Evolutionary conservation across 1,140 invertebrate genomes (phyloP), one percentile per base, ranked within the genome.

Genomic region (Cyclina sinensis): DNA sequence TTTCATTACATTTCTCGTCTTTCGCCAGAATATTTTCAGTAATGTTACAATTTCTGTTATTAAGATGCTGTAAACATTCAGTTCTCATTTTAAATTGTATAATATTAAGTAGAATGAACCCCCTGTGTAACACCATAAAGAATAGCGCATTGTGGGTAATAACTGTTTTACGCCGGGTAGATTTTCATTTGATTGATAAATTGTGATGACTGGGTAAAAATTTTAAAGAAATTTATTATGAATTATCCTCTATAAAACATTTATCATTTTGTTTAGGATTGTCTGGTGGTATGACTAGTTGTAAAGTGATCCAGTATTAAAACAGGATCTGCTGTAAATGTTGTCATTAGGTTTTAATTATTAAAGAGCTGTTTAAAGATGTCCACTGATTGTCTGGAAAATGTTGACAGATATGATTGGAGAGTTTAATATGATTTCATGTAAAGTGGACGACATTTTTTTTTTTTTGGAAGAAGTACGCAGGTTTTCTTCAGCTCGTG

Each of bases 141-240:
- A 62, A 62, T 39, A 70, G 21, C 4, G 16, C 37, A 70, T 70
- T 37, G 30, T 5, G 11, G 32, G 65, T 37, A 16, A 37, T 70
- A 14, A 37, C 7, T 35, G 32, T 35, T 70, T 70, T 70, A 37
- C 21, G 21, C 37, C 65, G 65, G 65, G 65, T 70, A 70, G 65
- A 70, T 70, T 65, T 62, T 70, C 65, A 70, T 12, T 11, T 70
- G 65, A 70, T 70, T 70, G 65, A 70, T 70, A 70, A 70, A 70
- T 70, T 30, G n/a, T 70, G 65, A 70, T 70, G 65, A 70, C 65
- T 27, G 5, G 27, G 65, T 70, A 39, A 37, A 70, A 37, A 4
- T 70, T 65, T 70, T 70, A 27, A 70, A 7, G 65, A 70, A 70
- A 70, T 70, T 37, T 70, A 27, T 39, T 21, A 70, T 70, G 27